Evolutionary conservation across 2,888 invertebrate genomes (phyloP), one percentile per base, ranked within the genome.

Genomic region (Chloromyia formosa): DNA sequence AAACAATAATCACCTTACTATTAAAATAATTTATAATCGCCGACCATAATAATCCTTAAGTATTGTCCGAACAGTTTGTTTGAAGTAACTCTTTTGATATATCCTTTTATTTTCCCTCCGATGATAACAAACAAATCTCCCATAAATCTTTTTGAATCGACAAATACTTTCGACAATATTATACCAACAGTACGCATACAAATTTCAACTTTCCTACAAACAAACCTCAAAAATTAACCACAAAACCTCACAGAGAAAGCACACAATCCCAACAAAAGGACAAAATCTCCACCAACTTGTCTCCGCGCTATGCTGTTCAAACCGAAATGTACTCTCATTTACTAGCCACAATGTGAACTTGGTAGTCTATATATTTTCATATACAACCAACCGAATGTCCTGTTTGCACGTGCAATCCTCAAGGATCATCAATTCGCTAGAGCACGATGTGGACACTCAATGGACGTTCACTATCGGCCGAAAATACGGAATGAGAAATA

Each of bases 191-290:
- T 45, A 66, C 45, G 49, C 66, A 66, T 12, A 45, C 66, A 49
- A 49, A 40, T 64, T 12, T 14, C 66, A 49, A 49, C 66, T 56
- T 58, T 53, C 40, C 20, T 40, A 74, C 49, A 74, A 74, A 74
- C 54, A 53, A 76, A 78, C 78, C 80, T 80, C 77, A 78, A 78
- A 79, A 81, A 78, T 79, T 77, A 79, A 82, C 82, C 82, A 78
- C 82, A 82, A 80, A 83, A 80, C 81, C 80, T 82, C 80, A 80
- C 80, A 79, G 79, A 80, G 73, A 76, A 75, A 66, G 68, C 74
- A 74, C 74, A 77, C 74, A 77, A 75, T 74, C 72, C 75, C 60
- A 56, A 73, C 56, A 49, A 74, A 60, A 49, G 45, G 56, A 54
- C 54, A 23, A 35, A 69, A 35, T 69, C 69, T 56, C 71, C 20